Evolutionary conservation across 2,797 vertebrate species (phyloP), one percentile per base, ranked within the genome.

Genomic region (Selene dorsalis): DNA sequence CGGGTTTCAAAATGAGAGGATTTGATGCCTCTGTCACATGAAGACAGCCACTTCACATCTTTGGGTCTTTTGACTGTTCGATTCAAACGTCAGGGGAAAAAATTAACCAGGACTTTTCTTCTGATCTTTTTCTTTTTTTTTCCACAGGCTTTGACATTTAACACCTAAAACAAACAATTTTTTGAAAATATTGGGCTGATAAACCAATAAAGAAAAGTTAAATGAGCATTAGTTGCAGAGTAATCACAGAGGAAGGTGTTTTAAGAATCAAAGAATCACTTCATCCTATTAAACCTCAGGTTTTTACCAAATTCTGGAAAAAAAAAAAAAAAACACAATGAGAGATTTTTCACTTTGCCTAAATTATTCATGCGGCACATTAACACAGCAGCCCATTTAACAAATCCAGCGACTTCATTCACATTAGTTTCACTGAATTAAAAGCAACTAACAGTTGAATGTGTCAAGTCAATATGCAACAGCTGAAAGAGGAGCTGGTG

Each of bases 371-470:
- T 35, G 9, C 2, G 26, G 8, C 26, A 11, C 10, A 70, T 41
- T 75, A 30, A 47, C 17, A 22, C 39, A 47, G 24, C 68, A 50
- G 58, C 48, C 41, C 3, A 57, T 57, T 18, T 55, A 4, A 9
- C 22, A 52, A 17, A 57, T 26, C 8, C 16, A 59, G 45, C 6
- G 38, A 55, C 24, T 60, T 39, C 6, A 26, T 30, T 45, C 47
- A 48, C 56, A 70, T 26, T 26, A 28, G 22, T 32, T 32, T 57
- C 16, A 22, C n/a, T 47, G 30, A 32, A 59, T 66, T 41, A 69
- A 57, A 70, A 4, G 26, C 35, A 60, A 71, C 32, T 52, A 52
- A 52, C 11, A n/a, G 16, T 58, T 13, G 7, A 48, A 66, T 53
- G 24, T 43, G 73, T 67, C 1, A 43, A 5, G 16, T 45, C 7